Conservation (phyloP, 2,113 vertebrate genomes). For the Lepus timidus region DNA sequence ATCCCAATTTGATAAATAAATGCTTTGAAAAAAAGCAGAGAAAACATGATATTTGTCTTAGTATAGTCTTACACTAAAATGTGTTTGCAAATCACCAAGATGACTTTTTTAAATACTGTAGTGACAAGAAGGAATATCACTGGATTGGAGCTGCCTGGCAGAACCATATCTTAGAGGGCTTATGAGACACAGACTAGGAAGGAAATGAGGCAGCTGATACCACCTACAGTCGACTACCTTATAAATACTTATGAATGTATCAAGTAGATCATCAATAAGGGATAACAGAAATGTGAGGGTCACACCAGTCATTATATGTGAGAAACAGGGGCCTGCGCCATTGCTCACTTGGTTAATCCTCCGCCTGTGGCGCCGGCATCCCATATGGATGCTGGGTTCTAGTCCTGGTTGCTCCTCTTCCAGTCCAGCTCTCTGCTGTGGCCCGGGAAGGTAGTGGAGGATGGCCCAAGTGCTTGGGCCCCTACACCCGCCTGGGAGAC, state of each 20-base stretch:
- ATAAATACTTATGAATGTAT: background rate
- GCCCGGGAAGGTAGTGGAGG: too few relatives aligned
- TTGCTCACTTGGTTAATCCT: too few relatives aligned
- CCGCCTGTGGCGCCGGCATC: too few relatives aligned
- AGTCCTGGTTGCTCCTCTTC: too few relatives aligned
- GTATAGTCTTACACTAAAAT: background rate
- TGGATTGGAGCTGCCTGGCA: background rate
- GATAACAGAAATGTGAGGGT: background rate
- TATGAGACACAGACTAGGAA: background rate
- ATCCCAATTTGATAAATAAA: background rate
- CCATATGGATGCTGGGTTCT: too few relatives aligned
- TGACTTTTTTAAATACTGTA: background rate
- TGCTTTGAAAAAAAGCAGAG: background rate
- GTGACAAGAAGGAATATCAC: background rate
- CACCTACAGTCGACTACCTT: background rate
- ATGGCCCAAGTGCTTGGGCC: too few relatives aligned
- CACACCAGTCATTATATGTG: background rate
- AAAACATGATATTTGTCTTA: background rate
- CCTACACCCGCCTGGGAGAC: too few relatives aligned
- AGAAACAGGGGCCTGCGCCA: too few relatives aligned
- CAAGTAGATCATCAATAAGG: background rate
- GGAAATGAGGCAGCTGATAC: background rate
- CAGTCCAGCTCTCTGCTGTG: too few relatives aligned
- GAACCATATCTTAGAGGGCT: background rate
- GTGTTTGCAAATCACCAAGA: background rate